These are phyloP conservation scores for Drosophila lini DNA, from an alignment of 1,140 invertebrate genomes.

Conservation along the genomic window DNA sequence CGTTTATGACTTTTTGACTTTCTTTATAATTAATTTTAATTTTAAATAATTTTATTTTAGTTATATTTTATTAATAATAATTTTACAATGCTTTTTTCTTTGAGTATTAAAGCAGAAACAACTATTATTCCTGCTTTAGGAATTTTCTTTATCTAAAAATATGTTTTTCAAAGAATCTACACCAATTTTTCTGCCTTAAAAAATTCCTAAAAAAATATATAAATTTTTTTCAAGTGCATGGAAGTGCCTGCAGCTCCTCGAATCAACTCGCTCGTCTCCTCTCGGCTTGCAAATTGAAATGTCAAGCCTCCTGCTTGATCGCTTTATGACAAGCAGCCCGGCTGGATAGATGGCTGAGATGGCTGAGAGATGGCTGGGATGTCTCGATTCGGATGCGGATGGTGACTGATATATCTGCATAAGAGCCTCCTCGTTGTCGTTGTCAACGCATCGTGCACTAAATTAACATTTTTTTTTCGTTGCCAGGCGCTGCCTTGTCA, in stretches of 20 bases:
- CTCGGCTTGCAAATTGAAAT: conserved; percentile 78
- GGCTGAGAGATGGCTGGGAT: conserved; percentile 9
- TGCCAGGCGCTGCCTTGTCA: conserved; percentile 66
- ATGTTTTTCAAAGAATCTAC: not conserved
- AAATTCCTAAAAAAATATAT: not conserved
- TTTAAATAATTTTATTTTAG: too few species aligned
- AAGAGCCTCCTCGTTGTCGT: conserved; percentile 55
- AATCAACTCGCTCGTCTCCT: conserved; percentile 41
- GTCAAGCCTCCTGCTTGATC: conserved; percentile 74
- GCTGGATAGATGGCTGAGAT: conserved; percentile 28
- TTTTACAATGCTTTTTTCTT: too few species aligned
- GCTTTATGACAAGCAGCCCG: conserved; percentile 78
- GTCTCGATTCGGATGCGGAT: conserved; percentile 34
- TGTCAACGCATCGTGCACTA: conserved; percentile 78
- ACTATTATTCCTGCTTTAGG: too few species aligned
- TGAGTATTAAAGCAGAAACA: too few species aligned
- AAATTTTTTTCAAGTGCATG: conserved; percentile 18
- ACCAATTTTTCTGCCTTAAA: not conserved
- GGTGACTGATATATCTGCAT: conserved; percentile 81
- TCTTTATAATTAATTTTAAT: too few species aligned
- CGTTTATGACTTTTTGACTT: too few species aligned
- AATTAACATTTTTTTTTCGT: conserved; percentile 71
- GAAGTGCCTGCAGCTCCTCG: conserved; percentile 15
- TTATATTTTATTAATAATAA: too few species aligned
- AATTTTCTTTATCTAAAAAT: not conserved